These are phyloP conservation scores for Urocitellus parryii DNA, from an alignment of 2,113 vertebrate genomes.

Conservation along the genomic window DNA sequence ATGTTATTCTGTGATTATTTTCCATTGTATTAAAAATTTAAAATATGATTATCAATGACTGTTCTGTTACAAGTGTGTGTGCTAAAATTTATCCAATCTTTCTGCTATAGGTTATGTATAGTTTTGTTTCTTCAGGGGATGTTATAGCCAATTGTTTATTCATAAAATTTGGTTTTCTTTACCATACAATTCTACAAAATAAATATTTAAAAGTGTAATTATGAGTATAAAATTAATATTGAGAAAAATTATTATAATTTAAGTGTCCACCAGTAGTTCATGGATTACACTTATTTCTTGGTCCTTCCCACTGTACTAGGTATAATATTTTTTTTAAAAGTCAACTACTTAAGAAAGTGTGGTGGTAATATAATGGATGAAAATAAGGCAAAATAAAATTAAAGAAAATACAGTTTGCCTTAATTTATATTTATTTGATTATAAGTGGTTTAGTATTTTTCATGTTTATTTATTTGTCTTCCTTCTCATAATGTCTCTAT, in stretches of 20 bases:
- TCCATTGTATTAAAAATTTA: neutral
- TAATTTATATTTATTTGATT: neutral
- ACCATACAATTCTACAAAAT: neutral
- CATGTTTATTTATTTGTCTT: neutral
- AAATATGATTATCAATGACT: constrained; percentile 18
- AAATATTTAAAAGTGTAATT: neutral
- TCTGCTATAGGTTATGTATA: neutral
- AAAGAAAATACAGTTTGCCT: neutral
- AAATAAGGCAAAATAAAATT: neutral
- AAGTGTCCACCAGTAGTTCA: neutral
- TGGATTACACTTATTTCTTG: neutral
- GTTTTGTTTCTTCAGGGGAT: neutral
- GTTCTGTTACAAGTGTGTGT: neutral
- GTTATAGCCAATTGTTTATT: neutral
- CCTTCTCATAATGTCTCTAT: neutral
- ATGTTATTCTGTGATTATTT: neutral
- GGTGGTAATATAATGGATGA: neutral
- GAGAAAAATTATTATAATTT: neutral
- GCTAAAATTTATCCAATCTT: constrained; percentile 20
- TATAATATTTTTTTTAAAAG: neutral
- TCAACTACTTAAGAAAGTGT: neutral
- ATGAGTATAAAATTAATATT: neutral
- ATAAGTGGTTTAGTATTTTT: neutral
- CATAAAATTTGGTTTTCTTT: neutral
- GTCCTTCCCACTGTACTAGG: neutral